Percentiles rank a stretch among this genome's conserved stretches.
Conservation (phyloP, 2,797 vertebrate genomes). For the Gallinago solitaria region DNA sequence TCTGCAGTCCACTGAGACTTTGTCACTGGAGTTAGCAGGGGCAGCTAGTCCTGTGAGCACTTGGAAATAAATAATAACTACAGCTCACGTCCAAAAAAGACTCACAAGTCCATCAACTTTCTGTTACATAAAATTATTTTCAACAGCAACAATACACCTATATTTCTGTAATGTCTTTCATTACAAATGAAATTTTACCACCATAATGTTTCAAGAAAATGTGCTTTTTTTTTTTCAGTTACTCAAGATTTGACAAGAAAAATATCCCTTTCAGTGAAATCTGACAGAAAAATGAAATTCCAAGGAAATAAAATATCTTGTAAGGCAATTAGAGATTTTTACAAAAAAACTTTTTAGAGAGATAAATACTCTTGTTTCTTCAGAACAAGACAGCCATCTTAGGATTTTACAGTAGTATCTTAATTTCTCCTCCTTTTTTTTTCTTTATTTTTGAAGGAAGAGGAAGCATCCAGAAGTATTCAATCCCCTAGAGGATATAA, state of each 20-base stretch:
- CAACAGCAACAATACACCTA: constrained; percentile 49
- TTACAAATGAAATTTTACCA: constrained; percentile 39
- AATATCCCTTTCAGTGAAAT: constrained; percentile 53
- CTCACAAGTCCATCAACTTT: constrained; percentile 5
- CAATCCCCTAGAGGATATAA: neutral
- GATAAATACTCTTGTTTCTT: neutral
- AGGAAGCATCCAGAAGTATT: neutral
- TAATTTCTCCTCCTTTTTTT: rapidly evolving
- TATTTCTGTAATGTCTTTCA: constrained; percentile 49
- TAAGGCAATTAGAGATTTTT: constrained; percentile 28
- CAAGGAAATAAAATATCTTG: constrained; percentile 18
- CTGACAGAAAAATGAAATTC: constrained; percentile 59
- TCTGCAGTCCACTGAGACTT: neutral
- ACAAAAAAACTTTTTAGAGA: neutral
- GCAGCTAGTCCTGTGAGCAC: neutral
- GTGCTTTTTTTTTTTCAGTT: constrained; percentile 7
- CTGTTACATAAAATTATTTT: constrained; percentile 53
- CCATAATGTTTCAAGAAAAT: neutral
- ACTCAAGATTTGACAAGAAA: constrained; percentile 63
- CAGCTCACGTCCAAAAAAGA: neutral
- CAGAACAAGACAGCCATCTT: neutral
- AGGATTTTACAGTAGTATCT: neutral
- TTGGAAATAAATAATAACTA: neutral
- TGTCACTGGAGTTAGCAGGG: neutral
- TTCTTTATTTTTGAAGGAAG: neutral